A percentile compares a stretch with the other conserved stretches of the same genome.
phyloP scores from a whole-genome alignment of 2,113 vertebrate species.

The Gorilla gorilla region DNA sequence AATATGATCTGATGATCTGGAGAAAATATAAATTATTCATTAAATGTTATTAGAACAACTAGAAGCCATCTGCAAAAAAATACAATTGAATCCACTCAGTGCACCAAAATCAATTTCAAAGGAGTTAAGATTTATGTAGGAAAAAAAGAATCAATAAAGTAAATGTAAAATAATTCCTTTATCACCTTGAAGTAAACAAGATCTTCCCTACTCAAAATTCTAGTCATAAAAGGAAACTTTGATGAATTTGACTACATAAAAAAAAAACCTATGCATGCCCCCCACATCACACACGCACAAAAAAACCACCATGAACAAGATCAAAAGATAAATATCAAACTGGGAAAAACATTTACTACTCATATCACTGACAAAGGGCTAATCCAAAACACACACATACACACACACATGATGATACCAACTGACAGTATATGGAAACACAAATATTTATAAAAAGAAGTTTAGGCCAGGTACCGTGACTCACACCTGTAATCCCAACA shows the following conservation, averaged over 20 bases:
- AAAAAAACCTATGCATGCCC: background rate
- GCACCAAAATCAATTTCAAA: conserved; percentile 5
- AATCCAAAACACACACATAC: background rate
- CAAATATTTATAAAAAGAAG: background rate
- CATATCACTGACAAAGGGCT: background rate
- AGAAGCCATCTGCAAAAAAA: background rate
- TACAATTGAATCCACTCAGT: background rate
- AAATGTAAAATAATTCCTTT: background rate
- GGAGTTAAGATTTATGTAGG: background rate
- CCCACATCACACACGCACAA: background rate
- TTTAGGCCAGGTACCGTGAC: background rate
- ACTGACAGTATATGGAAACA: background rate
- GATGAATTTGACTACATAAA: background rate
- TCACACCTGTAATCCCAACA: too few species aligned
- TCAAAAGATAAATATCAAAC: background rate
- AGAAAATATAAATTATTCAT: conserved; percentile 44
- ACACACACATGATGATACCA: background rate
- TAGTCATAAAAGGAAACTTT: background rate
- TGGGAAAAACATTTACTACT: background rate
- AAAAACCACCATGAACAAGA: background rate
- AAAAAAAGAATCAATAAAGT: background rate
- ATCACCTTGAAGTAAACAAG: background rate
- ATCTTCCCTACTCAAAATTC: conserved; percentile 42
- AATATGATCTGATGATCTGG: background rate
- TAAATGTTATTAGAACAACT: background rate